Evolutionary conservation across 2,113 vertebrate genomes (phyloP).

Genomic region (Tiliqua scincoides): DNA sequence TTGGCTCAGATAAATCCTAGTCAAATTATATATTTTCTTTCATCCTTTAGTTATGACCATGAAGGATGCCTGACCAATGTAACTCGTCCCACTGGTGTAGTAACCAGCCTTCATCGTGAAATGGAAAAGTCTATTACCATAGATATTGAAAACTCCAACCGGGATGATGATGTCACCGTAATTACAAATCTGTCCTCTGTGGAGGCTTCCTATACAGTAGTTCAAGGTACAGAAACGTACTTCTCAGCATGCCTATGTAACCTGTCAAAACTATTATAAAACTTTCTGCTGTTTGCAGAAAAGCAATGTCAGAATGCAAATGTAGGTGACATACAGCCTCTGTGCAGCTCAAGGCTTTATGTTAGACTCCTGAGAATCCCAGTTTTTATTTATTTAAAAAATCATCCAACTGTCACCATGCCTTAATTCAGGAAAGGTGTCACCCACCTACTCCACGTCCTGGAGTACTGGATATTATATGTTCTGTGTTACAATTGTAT

Average conservation of each 20-base stretch:
- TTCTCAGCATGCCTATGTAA: slow-evolving; percentile 23
- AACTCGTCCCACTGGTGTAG: slow-evolving; percentile 96
- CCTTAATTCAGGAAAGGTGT: neutral
- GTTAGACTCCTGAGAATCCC: neutral
- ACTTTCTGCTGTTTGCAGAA: neutral
- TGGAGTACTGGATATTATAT: neutral
- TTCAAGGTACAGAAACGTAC: slow-evolving; percentile 86
- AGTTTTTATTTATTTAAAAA: neutral
- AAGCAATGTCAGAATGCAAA: neutral
- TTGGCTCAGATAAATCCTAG: neutral
- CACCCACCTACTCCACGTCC: neutral
- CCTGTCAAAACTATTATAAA: slow-evolving; percentile 6
- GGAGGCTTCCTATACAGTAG: slow-evolving; percentile 97
- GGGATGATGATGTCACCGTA: slow-evolving; percentile 96
- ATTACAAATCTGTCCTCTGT: slow-evolving; percentile 98
- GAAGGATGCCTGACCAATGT: slow-evolving; percentile 97
- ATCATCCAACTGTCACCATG: neutral
- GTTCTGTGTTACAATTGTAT: neutral
- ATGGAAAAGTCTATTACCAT: slow-evolving; percentile 99
- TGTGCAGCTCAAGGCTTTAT: neutral
- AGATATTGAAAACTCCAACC: slow-evolving; percentile 97
- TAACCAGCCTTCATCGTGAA: slow-evolving; percentile 97
- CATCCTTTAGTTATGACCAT: slow-evolving; percentile 91
- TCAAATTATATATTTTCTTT: slow-evolving; percentile 54
- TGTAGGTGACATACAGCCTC: neutral